Conservation (phyloP, 2,797 vertebrate species). For the Megalops cyprinoides region DNA sequence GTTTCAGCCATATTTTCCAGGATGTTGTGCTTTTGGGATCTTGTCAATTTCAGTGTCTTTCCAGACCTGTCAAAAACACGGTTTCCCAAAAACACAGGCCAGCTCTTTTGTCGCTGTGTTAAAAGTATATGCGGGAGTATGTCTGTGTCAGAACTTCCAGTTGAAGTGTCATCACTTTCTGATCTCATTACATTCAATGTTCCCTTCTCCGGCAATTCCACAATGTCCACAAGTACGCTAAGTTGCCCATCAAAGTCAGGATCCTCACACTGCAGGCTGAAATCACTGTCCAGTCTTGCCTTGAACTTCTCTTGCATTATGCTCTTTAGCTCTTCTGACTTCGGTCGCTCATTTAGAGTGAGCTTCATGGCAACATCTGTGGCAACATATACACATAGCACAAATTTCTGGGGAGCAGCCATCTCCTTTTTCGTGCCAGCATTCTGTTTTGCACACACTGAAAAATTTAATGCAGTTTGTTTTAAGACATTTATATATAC, state of each 20-base stretch:
- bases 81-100: conserved; percentile 43
- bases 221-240: conserved; percentile 45
- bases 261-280: conserved; percentile 40
- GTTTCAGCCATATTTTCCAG: conserved; percentile 34
- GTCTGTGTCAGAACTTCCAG: conserved; percentile 43
- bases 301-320: conserved; percentile 35
- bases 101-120: conserved; percentile 29
- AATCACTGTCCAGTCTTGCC: conserved; percentile 39
- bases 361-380: conserved; percentile 25
- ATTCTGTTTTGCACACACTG: too few species aligned
- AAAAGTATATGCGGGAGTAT: conserved; percentile 30
- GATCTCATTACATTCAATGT: conserved; percentile 37
- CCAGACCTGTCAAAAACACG: conserved; percentile 34
- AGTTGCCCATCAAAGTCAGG: conserved; percentile 43
- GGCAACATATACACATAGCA: conserved; percentile 34
- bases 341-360: conserved; percentile 20
- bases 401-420: conserved; percentile 27
- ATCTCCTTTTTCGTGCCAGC: too few species aligned
- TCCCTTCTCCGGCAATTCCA: conserved; percentile 44
- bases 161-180: conserved; percentile 34
- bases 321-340: conserved; percentile 12
- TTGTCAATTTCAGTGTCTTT: conserved; percentile 35
- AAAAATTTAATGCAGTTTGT: too few species aligned
- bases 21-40: conserved; percentile 29
- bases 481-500: too few species aligned